A percentile compares a stretch with the other conserved stretches of the same genome.
These are phyloP conservation scores for Bettongia penicillata DNA, from an alignment of 2,113 vertebrate species.

Conservation along the genomic window DNA sequence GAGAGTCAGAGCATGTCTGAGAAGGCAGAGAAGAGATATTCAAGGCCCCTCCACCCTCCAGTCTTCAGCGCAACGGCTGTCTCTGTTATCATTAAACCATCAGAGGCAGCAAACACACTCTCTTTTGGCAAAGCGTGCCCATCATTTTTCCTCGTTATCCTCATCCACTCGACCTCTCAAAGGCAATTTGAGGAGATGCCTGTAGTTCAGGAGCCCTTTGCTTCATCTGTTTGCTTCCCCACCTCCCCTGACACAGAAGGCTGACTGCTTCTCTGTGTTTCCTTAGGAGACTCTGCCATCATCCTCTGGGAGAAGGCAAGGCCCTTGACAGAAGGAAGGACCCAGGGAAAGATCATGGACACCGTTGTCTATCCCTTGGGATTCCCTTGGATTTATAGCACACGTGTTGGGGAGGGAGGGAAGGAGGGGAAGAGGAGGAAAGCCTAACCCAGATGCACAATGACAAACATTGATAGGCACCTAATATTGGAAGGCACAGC, in stretches of 20 bases:
- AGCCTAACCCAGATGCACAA: neutral
- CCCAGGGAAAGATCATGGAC: neutral
- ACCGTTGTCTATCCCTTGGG: neutral
- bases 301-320: neutral
- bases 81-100: neutral
- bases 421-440: too few relatives aligned
- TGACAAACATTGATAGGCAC: neutral
- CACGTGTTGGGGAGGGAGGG: too few relatives aligned
- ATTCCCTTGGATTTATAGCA: neutral
- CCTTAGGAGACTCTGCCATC: neutral
- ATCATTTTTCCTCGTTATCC: conserved; percentile 3
- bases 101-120: neutral
- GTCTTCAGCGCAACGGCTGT: neutral
- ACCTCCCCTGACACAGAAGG: neutral
- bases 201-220: neutral
- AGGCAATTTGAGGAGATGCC: conserved; percentile 1
- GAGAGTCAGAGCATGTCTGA: neutral
- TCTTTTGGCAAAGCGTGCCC: neutral
- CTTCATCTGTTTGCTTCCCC: neutral
- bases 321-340: neutral
- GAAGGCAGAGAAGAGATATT: neutral
- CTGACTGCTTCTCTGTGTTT: neutral
- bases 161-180: neutral
- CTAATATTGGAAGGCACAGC: neutral
- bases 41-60: neutral